Base-by-base conservation (phyloP, 2,113 vertebrate genomes). In the Phalacrocorax aristotelis region DNA sequence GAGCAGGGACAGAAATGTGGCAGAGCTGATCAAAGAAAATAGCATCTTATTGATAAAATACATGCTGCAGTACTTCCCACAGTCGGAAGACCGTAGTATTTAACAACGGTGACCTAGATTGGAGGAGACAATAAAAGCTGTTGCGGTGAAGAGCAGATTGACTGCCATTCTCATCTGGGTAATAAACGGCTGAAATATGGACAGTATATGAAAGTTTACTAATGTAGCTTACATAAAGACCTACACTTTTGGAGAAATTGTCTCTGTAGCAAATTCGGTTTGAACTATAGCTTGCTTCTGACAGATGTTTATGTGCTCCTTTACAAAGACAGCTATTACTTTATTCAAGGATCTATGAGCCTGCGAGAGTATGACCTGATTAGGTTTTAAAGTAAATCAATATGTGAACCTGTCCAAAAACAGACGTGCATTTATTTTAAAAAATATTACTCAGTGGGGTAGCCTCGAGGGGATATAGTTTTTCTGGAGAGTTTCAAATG, bases 41-140 rank as follows among this genome's bases (percentile, higher is more conserved):
- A 68, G 66, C 65, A 75, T 81, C 71, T 83, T 89, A 91, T 97
- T 95, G 92, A 96, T 94, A 85, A 90, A 95, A 96, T 87, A 90
- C 91, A 70, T 93, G 92, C 84, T 95, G 87, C 86, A 57, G 32
- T 86, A 58, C 87, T 86, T 95, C 36, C 79, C 69, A 87, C 90
- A 95, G 87, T 91, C 83, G 91, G 94, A 89, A 96, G 92, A 95
- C 58, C 51, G 60, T 82, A 65, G 96, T 80, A 83, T 97, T 98
- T 98, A 96, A 98, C 97, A 97, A 95, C 23, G 51, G 89, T 98
- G 98, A 98, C 98, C 98, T 98, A 97, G 95, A 98, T 98, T 98
- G 98, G 97, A 97, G 90, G 97, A 97, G 97, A 97, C 94, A 93
- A 97, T 95, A 91, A 97, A 97, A 98, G 98, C 98, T 98, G 97